phyloP scores from a whole-genome alignment of 1,140 invertebrate genomes.

The Ooceraea biroi region DNA sequence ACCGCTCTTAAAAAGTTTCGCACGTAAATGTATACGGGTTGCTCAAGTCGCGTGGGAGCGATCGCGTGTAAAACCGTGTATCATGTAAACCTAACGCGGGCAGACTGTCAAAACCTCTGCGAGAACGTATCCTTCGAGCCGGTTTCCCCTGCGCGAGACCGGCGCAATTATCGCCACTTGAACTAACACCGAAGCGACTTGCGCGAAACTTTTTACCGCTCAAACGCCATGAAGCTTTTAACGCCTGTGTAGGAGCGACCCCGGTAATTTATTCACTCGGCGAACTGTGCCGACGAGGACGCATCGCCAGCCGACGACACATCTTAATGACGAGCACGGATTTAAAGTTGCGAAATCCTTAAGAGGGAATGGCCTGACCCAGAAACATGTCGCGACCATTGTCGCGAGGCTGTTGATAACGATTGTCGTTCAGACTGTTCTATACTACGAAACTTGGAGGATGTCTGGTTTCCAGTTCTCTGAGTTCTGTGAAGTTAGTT shows the following conservation, averaged over 20 bases:
- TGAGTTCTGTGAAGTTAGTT: no score
- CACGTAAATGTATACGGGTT: background rate
- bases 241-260: conserved; percentile 22
- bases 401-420: background rate
- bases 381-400: conserved; percentile 14
- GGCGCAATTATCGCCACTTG: conserved; percentile 69
- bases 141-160: conserved; percentile 19
- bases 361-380: background rate
- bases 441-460: background rate
- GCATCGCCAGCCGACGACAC: conserved; percentile 5
- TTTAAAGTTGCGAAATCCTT: conserved; percentile 10
- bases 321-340: conserved; percentile 41
- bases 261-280: conserved; percentile 63
- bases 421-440: background rate
- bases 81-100: conserved; percentile 34
- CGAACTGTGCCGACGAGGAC: background rate
- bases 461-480: no score
- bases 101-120: background rate
- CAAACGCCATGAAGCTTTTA: conserved; percentile 43
- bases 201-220: conserved; percentile 58
- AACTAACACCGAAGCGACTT: conserved; percentile 55
- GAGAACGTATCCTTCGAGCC: conserved; percentile 22
- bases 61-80: background rate
- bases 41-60: background rate
- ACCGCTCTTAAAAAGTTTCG: conserved; percentile 34